phyloP scores from a whole-genome alignment of 2,888 invertebrate species.

The Bembecia ichneumoniformis region DNA sequence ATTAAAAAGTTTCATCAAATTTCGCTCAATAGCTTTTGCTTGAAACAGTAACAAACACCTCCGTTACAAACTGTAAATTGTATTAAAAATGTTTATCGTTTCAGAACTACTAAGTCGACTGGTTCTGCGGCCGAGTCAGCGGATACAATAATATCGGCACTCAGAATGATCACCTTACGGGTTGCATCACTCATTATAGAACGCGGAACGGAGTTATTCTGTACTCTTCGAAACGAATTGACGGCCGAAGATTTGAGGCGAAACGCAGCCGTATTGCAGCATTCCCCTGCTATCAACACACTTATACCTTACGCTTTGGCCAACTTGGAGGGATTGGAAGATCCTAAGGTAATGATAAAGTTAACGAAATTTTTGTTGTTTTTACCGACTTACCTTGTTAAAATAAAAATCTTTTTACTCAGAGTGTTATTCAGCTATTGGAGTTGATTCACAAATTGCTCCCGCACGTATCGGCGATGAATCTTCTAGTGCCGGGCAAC shows the following conservation, averaged over 20 bases:
- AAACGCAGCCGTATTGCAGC: conserved; percentile 42
- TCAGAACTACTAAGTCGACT: conserved; percentile 26
- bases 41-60: too few species aligned
- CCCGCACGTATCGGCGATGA: conserved; percentile 90
- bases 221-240: conserved; percentile 80
- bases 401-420: conserved; percentile 13
- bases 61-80: too few species aligned
- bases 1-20: too few species aligned
- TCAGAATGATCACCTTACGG: conserved; percentile 73
- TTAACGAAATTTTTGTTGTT: background rate
- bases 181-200: conserved; percentile 85
- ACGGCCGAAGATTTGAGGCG: conserved; percentile 58
- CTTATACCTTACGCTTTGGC: conserved; percentile 88
- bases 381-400: background rate
- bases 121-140: conserved; percentile 31
- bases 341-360: conserved; percentile 77
- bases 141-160: conserved; percentile 32
- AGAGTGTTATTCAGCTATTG: conserved; percentile 89
- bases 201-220: conserved; percentile 82
- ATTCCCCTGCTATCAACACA: conserved; percentile 77
- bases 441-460: conserved; percentile 89
- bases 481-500: conserved; percentile 69
- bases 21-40: too few species aligned
- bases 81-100: too few species aligned
- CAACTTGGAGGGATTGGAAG: conserved; percentile 85